Conservation (phyloP, 2,888 invertebrate genomes). For the Drosophila villosipedis region DNA sequence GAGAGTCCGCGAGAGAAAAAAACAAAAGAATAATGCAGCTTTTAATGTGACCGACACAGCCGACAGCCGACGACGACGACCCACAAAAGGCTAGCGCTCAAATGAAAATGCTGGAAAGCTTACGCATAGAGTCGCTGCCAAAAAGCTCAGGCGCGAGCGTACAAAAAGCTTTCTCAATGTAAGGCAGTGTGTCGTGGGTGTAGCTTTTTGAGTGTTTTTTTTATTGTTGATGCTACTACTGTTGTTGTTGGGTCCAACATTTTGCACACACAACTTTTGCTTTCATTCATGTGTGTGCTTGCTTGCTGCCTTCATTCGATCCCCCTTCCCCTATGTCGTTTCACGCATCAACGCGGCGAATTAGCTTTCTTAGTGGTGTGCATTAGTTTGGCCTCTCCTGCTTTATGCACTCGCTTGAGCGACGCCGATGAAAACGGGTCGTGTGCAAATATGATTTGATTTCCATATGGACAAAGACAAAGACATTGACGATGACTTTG, state of each 20-base stretch:
- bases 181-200: slow-evolving; percentile 44
- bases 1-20: slow-evolving; percentile 19
- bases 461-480: slow-evolving; percentile 22
- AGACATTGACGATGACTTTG: slow-evolving; percentile 32
- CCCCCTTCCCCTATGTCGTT: background rate
- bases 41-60: background rate
- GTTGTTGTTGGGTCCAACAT: slow-evolving; percentile 7
- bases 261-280: slow-evolving; percentile 46
- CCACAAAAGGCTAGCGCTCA: slow-evolving; percentile 58
- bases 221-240: background rate
- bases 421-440: slow-evolving; percentile 5
- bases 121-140: slow-evolving; percentile 22
- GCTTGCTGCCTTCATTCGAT: background rate
- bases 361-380: slow-evolving; percentile 62
- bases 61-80: slow-evolving; percentile 51
- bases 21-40: slow-evolving; percentile 1
- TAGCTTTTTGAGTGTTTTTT: slow-evolving; percentile 30
- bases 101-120: slow-evolving; percentile 70
- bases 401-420: slow-evolving; percentile 44
- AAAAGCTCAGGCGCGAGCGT: slow-evolving; percentile 58
- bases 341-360: slow-evolving; percentile 66
- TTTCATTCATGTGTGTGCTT: slow-evolving; percentile 49
- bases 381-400: slow-evolving; percentile 48
- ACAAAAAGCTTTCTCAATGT: slow-evolving; percentile 33
- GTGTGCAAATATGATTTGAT: slow-evolving; percentile 50